These are phyloP conservation scores for Drosophila saltans DNA, from an alignment of 1,140 invertebrate species.

Conservation along the genomic window DNA sequence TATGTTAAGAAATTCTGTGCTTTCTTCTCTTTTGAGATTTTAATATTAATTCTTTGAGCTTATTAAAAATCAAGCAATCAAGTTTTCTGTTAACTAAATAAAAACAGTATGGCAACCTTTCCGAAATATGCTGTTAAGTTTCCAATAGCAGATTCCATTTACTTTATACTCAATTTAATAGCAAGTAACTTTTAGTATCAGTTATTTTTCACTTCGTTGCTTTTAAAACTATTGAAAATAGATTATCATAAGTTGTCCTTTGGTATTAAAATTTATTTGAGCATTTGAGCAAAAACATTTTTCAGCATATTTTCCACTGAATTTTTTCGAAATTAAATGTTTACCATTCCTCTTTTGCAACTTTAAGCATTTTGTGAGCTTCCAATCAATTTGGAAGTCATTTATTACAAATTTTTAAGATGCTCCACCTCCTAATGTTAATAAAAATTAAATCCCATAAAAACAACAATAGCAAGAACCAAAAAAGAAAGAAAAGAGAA, in stretches of 20 bases:
- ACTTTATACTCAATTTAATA: no score
- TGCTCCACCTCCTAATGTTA: slow-evolving; percentile 63
- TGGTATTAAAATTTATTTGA: neutral
- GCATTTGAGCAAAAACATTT: neutral
- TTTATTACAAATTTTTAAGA: slow-evolving; percentile 75
- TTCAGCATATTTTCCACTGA: neutral
- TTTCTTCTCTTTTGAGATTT: no score
- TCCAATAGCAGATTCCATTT: no score
- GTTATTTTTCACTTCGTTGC: no score
- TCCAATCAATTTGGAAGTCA: slow-evolving; percentile 77
- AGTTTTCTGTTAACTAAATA: no score
- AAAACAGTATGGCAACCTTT: no score
- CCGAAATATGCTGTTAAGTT: no score
- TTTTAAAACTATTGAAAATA: neutral
- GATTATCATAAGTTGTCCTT: neutral
- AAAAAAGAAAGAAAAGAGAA: slow-evolving; percentile 7
- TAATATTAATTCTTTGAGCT: no score
- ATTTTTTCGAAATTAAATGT: neutral
- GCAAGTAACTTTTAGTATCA: no score
- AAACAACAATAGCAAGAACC: slow-evolving; percentile 41
- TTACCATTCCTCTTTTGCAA: neutral
- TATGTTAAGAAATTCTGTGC: no score
- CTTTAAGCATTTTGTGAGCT: slow-evolving; percentile 33
- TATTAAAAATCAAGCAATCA: no score
- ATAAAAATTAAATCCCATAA: slow-evolving; percentile 71